Evolutionary conservation across 64 coral and sea anemone genomes (phyloP).

Genomic region (Platygyra sinensis): DNA sequence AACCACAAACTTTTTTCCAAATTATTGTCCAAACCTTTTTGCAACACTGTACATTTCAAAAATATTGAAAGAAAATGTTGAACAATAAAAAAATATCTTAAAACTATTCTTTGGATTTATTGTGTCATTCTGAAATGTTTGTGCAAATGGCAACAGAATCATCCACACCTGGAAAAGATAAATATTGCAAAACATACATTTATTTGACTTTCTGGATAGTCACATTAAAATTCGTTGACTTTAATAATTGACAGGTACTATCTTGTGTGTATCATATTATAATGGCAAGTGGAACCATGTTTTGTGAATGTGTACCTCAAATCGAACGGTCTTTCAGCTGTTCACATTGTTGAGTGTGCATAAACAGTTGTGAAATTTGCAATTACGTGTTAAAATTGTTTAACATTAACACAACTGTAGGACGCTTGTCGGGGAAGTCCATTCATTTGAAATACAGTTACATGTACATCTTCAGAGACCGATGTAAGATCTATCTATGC

Average conservation of each 20-base stretch:
- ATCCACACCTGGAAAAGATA: neutral
- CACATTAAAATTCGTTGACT: neutral
- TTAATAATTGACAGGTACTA: neutral
- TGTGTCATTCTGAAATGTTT: neutral
- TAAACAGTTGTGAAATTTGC: neutral
- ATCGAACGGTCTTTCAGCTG: neutral
- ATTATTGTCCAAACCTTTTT: too few species aligned
- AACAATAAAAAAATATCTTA: too few species aligned
- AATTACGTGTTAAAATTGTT: neutral
- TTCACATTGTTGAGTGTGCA: neutral
- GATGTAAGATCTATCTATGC: too few species aligned
- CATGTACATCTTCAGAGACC: too few species aligned
- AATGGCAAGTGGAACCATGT: neutral
- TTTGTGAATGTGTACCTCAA: neutral
- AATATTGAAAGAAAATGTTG: too few species aligned
- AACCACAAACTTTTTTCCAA: too few species aligned
- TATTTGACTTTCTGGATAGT: neutral
- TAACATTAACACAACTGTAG: constrained; percentile 19
- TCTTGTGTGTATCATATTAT: neutral
- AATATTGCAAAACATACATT: neutral
- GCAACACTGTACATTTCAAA: too few species aligned
- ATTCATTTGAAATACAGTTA: neutral
- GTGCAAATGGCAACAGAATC: neutral
- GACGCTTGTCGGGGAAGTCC: neutral
- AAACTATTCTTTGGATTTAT: too few species aligned